Conservation (phyloP, 2,113 vertebrate genomes). For the Antechinus flavipes region DNA sequence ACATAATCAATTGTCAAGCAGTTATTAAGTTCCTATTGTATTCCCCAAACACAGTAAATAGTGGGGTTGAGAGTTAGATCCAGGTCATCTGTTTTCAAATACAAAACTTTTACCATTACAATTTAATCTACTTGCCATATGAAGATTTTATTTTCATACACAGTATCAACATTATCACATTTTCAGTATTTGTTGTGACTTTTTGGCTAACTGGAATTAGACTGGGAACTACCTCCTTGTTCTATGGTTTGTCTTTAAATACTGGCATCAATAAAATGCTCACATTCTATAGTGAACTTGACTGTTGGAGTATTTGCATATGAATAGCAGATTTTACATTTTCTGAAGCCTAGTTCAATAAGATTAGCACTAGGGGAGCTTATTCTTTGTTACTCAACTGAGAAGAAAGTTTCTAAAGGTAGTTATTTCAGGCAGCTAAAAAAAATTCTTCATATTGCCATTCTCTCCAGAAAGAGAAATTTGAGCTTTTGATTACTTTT, state of each 20-base stretch:
- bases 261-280: background rate
- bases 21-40: background rate
- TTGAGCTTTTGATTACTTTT: constrained; percentile 49
- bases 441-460: constrained; percentile 8
- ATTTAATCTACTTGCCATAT: background rate
- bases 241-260: constrained; percentile 32
- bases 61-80: background rate
- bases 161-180: constrained; percentile 2
- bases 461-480: constrained; percentile 17
- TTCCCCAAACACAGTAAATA: background rate
- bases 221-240: background rate
- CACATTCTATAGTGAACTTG: background rate
- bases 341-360: constrained; percentile 8
- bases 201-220: background rate
- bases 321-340: background rate
- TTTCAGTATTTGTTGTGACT: constrained; percentile 23
- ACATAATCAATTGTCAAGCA: background rate
- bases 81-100: background rate
- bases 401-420: constrained; percentile 1
- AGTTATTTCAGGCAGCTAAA: constrained; percentile 39
- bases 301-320: background rate
- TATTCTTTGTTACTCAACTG: background rate
- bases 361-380: background rate
- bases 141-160: background rate
- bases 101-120: background rate